These are phyloP conservation scores for Zosterops borbonicus DNA, from an alignment of 2,113 vertebrate species.

Conservation along the genomic window DNA sequence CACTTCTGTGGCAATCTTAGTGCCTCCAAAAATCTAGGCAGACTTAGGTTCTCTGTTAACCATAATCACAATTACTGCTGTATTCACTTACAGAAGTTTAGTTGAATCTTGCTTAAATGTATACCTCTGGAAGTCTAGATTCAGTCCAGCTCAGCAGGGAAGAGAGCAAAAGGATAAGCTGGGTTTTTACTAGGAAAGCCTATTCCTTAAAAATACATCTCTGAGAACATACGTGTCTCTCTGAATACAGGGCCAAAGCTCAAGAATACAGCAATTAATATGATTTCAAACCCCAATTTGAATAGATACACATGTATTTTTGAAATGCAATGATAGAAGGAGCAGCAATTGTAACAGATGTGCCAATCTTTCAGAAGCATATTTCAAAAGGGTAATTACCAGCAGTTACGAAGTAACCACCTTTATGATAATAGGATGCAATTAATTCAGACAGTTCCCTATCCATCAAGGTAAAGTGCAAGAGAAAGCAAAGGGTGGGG, in stretches of 20 bases:
- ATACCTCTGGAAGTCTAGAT: neutral
- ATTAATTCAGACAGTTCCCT: conserved; percentile 17
- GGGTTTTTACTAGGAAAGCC: neutral
- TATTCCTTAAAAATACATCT: neutral
- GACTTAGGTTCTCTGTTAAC: neutral
- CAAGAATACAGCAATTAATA: neutral
- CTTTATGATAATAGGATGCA: neutral
- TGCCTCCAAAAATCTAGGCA: neutral
- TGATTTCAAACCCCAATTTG: neutral
- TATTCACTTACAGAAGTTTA: neutral
- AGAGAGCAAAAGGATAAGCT: neutral
- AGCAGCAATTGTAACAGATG: neutral
- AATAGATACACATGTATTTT: neutral
- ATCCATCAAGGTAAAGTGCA: neutral
- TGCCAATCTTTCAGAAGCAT: neutral
- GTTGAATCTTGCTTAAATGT: neutral
- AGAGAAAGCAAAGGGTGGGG: neutral
- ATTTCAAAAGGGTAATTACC: neutral
- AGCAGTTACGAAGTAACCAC: neutral
- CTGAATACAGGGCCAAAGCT: neutral
- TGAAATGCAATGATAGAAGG: neutral
- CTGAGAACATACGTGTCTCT: neutral
- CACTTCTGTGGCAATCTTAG: neutral
- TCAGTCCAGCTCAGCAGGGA: neutral
- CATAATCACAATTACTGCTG: neutral